These are phyloP conservation scores for Andrena flavipes DNA, from an alignment of 2,888 invertebrate genomes.

Conservation along the genomic window DNA sequence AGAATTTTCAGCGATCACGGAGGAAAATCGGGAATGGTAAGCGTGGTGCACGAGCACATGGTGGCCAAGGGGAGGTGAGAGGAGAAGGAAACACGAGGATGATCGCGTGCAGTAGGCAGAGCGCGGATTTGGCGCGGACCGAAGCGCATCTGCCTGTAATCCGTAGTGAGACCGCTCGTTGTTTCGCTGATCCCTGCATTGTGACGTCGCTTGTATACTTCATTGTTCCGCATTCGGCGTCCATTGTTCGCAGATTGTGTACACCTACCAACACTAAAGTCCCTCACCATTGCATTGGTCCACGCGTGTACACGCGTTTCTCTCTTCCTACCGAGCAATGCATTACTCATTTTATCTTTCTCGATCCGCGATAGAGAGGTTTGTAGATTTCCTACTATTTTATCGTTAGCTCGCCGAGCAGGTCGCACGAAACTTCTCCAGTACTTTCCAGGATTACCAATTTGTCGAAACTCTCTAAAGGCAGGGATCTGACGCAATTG, in stretches of 20 bases:
- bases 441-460: too few species aligned
- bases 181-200: constrained; percentile 82
- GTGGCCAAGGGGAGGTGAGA: constrained; percentile 12
- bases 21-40: constrained; percentile 35
- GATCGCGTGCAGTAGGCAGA: constrained; percentile 58
- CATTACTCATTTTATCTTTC: constrained; percentile 23
- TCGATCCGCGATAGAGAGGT: background rate
- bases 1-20: background rate
- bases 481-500: too few species aligned
- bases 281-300: constrained; percentile 58
- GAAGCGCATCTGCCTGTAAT: constrained; percentile 81
- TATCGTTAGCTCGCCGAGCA: background rate
- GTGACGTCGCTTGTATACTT: constrained; percentile 79
- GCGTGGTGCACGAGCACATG: constrained; percentile 14
- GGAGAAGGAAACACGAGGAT: constrained; percentile 27
- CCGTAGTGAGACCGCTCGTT: constrained; percentile 82
- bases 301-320: constrained; percentile 29
- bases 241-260: constrained; percentile 80
- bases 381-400: constrained; percentile 12
- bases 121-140: constrained; percentile 66
- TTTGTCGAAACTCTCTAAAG: too few species aligned
- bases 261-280: constrained; percentile 75
- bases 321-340: constrained; percentile 19
- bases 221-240: constrained; percentile 78
- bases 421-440: too few species aligned